Conservation (phyloP, 2,797 vertebrate species). For the Nothura maculosa region DNA sequence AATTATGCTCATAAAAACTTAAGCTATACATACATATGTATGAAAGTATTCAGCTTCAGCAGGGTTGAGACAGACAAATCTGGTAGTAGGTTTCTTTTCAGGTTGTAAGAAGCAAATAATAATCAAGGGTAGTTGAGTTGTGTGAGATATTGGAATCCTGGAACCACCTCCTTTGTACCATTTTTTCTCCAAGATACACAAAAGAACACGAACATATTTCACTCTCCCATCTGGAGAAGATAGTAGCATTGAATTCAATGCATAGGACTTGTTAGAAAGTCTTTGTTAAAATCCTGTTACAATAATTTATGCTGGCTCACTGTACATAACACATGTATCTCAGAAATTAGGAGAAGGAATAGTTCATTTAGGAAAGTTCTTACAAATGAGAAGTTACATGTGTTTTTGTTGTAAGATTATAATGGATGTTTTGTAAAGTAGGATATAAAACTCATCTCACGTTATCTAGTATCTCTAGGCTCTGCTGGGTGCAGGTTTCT, state of each 20-base stretch:
- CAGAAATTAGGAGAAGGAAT: neutral
- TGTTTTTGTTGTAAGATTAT: fast-evolving
- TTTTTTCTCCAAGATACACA: slow-evolving; percentile 29
- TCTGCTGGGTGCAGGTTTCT: neutral
- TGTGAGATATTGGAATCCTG: slow-evolving; percentile 31
- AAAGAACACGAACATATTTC: neutral
- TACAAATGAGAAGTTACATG: neutral
- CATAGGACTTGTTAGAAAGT: neutral
- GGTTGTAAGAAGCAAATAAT: slow-evolving; percentile 63
- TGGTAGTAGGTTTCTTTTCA: slow-evolving; percentile 70
- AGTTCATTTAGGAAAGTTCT: neutral
- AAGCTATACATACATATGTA: slow-evolving; percentile 82
- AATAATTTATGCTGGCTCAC: neutral
- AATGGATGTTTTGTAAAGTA: neutral
- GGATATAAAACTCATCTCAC: neutral
- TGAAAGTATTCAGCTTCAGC: slow-evolving; percentile 75
- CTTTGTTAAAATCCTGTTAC: neutral
- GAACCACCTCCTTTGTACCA: slow-evolving; percentile 50
- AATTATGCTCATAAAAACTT: slow-evolving; percentile 84
- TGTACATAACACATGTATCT: fast-evolving
- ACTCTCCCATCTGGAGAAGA: neutral
- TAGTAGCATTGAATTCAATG: neutral
- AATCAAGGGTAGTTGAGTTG: slow-evolving; percentile 72
- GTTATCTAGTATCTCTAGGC: neutral
- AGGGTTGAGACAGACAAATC: slow-evolving; percentile 71